Evolutionary conservation across 2,797 vertebrate genomes (phyloP).

Genomic region (Microctenopoma stevenorrisi): DNA sequence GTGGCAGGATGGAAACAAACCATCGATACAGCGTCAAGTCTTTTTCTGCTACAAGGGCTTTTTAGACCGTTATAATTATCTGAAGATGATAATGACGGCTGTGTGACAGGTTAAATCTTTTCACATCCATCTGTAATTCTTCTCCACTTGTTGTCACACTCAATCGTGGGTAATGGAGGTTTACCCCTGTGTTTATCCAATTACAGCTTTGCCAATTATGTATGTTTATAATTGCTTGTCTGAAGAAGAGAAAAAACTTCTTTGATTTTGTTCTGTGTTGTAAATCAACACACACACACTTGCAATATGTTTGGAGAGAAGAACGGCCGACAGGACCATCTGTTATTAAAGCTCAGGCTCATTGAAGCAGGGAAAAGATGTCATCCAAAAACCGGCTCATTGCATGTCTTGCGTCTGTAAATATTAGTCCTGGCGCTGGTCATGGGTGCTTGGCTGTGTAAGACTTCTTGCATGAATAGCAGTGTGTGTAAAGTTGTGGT

Average conservation of each 20-base stretch:
- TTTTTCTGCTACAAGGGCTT: background rate
- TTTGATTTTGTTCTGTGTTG: constrained; percentile 37
- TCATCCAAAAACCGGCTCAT: constrained; percentile 50
- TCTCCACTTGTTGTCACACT: constrained; percentile 9
- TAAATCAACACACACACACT: constrained; percentile 29
- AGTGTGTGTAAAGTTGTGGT: constrained; percentile 1
- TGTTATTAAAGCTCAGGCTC: constrained; percentile 61
- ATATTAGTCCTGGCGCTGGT: constrained; percentile 55
- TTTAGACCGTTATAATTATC: background rate
- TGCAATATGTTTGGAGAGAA: constrained; percentile 37
- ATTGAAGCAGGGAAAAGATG: constrained; percentile 55
- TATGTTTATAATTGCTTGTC: constrained; percentile 47
- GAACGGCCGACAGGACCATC: constrained; percentile 55
- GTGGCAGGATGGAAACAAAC: constrained; percentile 9
- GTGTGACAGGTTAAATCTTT: constrained; percentile 34
- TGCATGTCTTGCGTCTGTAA: constrained; percentile 56
- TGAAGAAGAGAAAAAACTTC: constrained; percentile 28
- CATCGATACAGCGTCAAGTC: background rate
- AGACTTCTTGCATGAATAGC: constrained; percentile 34
- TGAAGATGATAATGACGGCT: constrained; percentile 13
- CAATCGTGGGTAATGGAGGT: constrained; percentile 16
- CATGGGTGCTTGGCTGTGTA: constrained; percentile 20
- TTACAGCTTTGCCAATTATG: constrained; percentile 43
- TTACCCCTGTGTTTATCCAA: constrained; percentile 43
- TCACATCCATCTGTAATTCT: constrained; percentile 16